These are phyloP conservation scores for Gonatopus flavifemur DNA, from an alignment of 1,140 invertebrate species.

Conservation along the genomic window DNA sequence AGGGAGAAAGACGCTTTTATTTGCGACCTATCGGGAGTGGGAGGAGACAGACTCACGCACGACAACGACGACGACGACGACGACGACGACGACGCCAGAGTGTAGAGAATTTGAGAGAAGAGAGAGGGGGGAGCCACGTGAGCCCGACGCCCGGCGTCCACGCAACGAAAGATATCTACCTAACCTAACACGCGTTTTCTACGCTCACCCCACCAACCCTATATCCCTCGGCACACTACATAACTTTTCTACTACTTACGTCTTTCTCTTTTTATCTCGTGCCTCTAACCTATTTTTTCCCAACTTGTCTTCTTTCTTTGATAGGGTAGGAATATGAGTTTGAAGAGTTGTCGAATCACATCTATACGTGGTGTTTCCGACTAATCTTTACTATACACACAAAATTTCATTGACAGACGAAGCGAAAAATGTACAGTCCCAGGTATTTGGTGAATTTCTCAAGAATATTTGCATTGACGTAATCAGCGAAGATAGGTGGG, in stretches of 20 bases:
- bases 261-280: not conserved
- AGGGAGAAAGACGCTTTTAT: conserved; percentile 9
- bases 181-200: conserved; percentile 24
- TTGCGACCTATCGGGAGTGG: too few species aligned
- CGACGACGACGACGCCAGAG: conserved; percentile 4
- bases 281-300: too few species aligned
- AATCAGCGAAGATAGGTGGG: too few species aligned
- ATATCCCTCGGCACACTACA: not conserved
- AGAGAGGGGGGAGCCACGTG: conserved; percentile 32
- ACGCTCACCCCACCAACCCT: conserved; percentile 1
- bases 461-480: too few species aligned
- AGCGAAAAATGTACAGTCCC: too few species aligned
- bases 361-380: too few species aligned
- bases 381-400: too few species aligned
- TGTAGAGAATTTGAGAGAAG: too few species aligned
- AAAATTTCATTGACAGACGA: too few species aligned
- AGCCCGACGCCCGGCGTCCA: conserved; percentile 35
- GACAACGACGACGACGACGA: conserved; percentile 16
- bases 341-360: too few species aligned
- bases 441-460: too few species aligned
- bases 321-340: too few species aligned
- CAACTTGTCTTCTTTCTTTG: not conserved
- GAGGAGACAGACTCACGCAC: conserved; percentile 1
- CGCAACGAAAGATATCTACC: conserved; percentile 29
- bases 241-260: conserved; percentile 11